Base-by-base conservation (phyloP, 1,140 invertebrate species). In the Drosophila saltans region DNA sequence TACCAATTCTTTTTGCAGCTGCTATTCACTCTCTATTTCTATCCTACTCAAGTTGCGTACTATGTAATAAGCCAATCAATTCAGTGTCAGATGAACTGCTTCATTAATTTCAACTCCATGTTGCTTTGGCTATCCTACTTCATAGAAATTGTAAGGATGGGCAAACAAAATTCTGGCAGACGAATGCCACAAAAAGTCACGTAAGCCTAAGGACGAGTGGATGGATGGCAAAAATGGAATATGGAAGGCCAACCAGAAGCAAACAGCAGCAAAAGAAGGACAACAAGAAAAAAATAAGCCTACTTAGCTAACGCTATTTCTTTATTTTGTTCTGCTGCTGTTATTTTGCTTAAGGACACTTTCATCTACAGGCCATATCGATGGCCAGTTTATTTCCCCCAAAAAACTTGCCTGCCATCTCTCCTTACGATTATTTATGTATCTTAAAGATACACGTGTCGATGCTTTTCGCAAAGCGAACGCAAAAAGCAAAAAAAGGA, bases 51-150 rank as follows among this genome's bases (percentile, higher is more conserved):
- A 82, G 76, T 79, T 88, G 79, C 66, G 72, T 68, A 72, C 76
- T 68, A 72, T 73, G 81, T 81, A 88, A 88, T 88, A 88, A 88
- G 84, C 80, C 84, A 88, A 88, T 88, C 84, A 88, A 88, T 88
- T 88, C 84, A 84, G 84, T 88, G 84, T 88, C 85, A 82, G 83
- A 89, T 89, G 83, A 88, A 88, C 84, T 89, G 83, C 83, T 88
- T 88, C 83, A 88, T 88, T 88, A 88, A 88, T 88, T 88, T 89
- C 79, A 78, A 69, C 84, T 75, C 77, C 48, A 67, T 26, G 45
- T 52, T 52, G 21, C 24, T 26, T 9, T 36, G 4, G 4, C 33
- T 36, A 5, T 36, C 6, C 33, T 36, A 2, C 6, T 5, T 7
- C 33, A 3, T 6, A 7, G 1, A 36, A 36, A 36, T 36, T 30